Conservation (phyloP, 1,140 invertebrate genomes). For the Stratiolaelaps scimitus region DNA sequence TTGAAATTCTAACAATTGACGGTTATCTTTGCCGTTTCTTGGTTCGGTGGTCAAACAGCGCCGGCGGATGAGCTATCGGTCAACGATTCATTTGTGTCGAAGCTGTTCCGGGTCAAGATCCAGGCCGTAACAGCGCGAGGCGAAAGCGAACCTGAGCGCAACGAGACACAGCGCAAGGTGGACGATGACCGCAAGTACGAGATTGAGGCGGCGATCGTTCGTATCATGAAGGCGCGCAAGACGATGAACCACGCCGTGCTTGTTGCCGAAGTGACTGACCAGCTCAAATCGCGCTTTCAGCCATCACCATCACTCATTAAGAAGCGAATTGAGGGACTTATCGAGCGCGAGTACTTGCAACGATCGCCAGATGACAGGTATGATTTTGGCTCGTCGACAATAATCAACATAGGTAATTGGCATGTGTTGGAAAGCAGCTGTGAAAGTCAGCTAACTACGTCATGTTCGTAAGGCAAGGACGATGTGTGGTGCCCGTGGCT, state of each 20-base stretch:
- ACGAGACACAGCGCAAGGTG: conserved; percentile 92
- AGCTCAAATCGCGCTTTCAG: conserved; percentile 86
- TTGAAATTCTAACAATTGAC: conserved; percentile 25
- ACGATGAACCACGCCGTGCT: conserved; percentile 85
- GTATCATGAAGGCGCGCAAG: conserved; percentile 98
- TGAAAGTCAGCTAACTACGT: no score
- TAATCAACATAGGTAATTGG: conserved; percentile 26
- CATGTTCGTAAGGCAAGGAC: no score
- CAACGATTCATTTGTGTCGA: conserved; percentile 95
- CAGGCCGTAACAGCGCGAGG: conserved; percentile 84
- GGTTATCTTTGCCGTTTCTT: conserved; percentile 29
- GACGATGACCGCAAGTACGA: conserved; percentile 99
- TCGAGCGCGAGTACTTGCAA: conserved; percentile 95
- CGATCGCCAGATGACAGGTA: conserved; percentile 84
- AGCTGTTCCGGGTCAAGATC: conserved; percentile 69
- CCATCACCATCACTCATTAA: conserved; percentile 96
- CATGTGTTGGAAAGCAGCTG: not conserved
- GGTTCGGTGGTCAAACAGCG: conserved; percentile 46
- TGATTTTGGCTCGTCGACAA: conserved; percentile 31
- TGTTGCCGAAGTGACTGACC: conserved; percentile 87
- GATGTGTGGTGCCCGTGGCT: no score
- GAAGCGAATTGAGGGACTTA: conserved; percentile 95
- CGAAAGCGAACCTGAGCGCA: conserved; percentile 93
- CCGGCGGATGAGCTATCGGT: conserved; percentile 80
- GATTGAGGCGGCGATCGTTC: conserved; percentile 97